Conservation (phyloP, 2,797 vertebrate species). For the Knipowitschia caucasica region DNA sequence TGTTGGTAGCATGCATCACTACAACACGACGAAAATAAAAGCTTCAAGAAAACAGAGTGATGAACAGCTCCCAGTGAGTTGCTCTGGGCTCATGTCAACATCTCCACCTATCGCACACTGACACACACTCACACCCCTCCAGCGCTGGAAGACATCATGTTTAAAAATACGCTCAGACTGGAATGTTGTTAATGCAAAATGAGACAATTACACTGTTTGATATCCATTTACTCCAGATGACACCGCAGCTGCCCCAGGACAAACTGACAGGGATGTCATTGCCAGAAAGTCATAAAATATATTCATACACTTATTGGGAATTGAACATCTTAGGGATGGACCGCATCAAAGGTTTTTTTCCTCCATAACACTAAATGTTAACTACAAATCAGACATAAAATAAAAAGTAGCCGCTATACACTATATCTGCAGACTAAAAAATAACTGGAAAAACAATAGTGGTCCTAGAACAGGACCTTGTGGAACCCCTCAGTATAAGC, state of each 20-base stretch:
- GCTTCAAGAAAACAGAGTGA: not conserved
- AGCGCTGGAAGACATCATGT: not conserved
- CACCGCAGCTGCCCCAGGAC: not conserved
- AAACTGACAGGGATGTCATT: not conserved
- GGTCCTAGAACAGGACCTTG: not conserved
- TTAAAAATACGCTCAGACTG: conserved; percentile 1
- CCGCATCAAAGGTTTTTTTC: too few relatives aligned
- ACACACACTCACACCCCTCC: conserved; percentile 16
- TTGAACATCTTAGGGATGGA: too few relatives aligned
- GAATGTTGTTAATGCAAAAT: not conserved
- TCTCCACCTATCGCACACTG: conserved; percentile 13
- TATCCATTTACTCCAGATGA: not conserved
- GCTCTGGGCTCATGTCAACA: conserved; percentile 8
- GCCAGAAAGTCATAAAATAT: not conserved
- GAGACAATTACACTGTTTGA: not conserved
- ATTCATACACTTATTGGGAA: too few relatives aligned
- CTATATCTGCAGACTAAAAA: too few relatives aligned
- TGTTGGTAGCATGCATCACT: conserved; percentile 4
- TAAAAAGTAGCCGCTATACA: too few relatives aligned
- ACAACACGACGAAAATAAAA: not conserved
- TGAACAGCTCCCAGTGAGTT: not conserved
- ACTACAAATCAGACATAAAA: too few relatives aligned
- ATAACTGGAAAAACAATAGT: not conserved
- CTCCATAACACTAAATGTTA: too few relatives aligned
- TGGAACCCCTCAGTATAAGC: not conserved